phyloP scores from a whole-genome alignment of 2,113 vertebrate species.

The Enhydra lutris region DNA sequence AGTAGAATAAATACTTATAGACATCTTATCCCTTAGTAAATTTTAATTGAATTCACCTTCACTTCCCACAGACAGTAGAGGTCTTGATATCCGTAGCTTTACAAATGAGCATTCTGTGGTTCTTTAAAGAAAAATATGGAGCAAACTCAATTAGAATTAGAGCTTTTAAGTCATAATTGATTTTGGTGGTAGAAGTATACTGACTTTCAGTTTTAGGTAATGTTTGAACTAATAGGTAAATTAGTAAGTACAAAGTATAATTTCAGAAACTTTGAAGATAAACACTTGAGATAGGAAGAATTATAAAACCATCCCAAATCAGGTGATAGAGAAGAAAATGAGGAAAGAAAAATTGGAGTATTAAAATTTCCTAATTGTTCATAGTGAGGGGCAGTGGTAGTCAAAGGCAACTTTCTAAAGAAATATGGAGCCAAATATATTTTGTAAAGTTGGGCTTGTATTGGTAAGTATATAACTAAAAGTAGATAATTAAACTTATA shows the following conservation, averaged over 20 bases:
- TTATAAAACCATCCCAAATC: neutral
- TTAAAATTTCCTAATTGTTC: neutral
- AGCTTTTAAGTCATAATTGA: neutral
- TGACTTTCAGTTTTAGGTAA: neutral
- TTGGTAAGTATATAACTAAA: neutral
- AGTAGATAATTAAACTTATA: neutral
- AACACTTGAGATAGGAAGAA: neutral
- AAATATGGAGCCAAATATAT: neutral
- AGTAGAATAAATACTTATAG: neutral
- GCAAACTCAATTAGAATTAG: neutral
- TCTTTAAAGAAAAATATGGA: neutral
- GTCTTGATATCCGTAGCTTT: neutral
- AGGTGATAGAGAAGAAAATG: neutral
- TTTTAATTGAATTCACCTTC: neutral
- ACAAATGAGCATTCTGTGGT: neutral
- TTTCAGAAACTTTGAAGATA: neutral
- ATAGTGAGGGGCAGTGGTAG: neutral
- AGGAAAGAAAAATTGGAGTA: neutral
- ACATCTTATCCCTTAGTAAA: neutral
- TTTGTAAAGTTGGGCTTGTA: neutral
- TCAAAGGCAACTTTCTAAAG: neutral
- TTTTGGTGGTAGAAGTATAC: neutral
- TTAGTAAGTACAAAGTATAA: neutral
- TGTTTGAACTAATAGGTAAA: neutral
- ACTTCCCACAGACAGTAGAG: neutral